Evolutionary conservation across 1,140 invertebrate genomes (phyloP).

Genomic region (Apis laboriosa): DNA sequence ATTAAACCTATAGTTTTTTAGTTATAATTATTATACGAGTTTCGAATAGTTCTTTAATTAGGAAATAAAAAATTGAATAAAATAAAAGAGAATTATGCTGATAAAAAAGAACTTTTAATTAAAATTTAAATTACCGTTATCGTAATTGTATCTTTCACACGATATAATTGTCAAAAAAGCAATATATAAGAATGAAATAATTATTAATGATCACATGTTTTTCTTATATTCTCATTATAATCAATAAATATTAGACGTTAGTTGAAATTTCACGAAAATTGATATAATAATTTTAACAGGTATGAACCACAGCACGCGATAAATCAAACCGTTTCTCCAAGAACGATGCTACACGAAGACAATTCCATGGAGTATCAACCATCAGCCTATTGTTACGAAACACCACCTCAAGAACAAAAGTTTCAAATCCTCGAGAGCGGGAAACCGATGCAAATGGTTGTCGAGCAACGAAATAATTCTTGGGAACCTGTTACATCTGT

Average conservation of each 20-base stretch:
- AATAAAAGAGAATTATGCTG: too few relatives aligned
- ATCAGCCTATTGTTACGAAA: slow-evolving; percentile 75
- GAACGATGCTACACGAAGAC: slow-evolving; percentile 74
- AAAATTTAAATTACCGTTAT: too few relatives aligned
- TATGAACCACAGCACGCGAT: slow-evolving; percentile 68
- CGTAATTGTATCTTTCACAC: too few relatives aligned
- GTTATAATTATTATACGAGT: too few relatives aligned
- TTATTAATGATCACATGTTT: too few relatives aligned
- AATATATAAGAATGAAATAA: too few relatives aligned
- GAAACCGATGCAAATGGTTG: slow-evolving; percentile 61
- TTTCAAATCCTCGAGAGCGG: slow-evolving; percentile 68
- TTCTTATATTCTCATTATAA: not conserved
- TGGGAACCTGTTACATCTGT: slow-evolving; percentile 73
- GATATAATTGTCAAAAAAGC: too few relatives aligned
- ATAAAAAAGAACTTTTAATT: too few relatives aligned
- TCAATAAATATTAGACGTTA: too few relatives aligned
- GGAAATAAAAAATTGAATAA: too few relatives aligned
- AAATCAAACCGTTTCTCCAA: slow-evolving; percentile 68
- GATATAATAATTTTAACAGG: slow-evolving; percentile 52
- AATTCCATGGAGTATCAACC: slow-evolving; percentile 76
- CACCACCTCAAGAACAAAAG: slow-evolving; percentile 74
- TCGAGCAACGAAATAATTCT: slow-evolving; percentile 64
- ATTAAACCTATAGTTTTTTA: too few relatives aligned
- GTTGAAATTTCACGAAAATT: not conserved
- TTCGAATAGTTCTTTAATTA: too few relatives aligned